Conservation (phyloP, 2,113 vertebrate species). For the Poecile atricapillus region DNA sequence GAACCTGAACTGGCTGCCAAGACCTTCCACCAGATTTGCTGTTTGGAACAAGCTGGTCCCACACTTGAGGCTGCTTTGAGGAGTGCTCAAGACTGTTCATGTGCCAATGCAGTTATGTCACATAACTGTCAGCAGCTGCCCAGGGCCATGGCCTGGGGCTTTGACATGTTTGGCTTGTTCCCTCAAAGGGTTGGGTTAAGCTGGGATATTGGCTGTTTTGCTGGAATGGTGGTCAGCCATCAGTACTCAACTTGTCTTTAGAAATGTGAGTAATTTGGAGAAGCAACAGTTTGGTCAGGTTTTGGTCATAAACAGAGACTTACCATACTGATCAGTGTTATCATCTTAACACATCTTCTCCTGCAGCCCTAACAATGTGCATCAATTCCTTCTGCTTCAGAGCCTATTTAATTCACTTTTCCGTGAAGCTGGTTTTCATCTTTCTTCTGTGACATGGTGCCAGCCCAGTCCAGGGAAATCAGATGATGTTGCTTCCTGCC, state of each 20-base stretch:
- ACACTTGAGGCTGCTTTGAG: neutral
- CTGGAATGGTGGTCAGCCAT: neutral
- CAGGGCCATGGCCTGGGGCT: neutral
- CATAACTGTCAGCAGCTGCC: neutral
- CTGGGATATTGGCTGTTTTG: neutral
- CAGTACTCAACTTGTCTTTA: neutral
- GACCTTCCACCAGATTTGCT: neutral
- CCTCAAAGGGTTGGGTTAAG: neutral
- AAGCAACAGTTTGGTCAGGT: slow-evolving; percentile 21
- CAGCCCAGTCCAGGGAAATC: neutral
- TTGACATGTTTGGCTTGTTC: neutral
- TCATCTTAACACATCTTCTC: slow-evolving; percentile 33
- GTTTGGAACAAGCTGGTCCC: slow-evolving; percentile 19
- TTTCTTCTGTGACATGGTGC: slow-evolving; percentile 34
- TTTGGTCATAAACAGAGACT: slow-evolving; percentile 27
- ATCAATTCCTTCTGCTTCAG: slow-evolving; percentile 21
- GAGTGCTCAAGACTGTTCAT: neutral
- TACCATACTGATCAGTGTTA: slow-evolving; percentile 54
- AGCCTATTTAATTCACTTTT: slow-evolving; percentile 34
- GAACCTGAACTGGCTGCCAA: slow-evolving; percentile 26
- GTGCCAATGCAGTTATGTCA: neutral
- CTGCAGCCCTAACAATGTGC: slow-evolving; percentile 43
- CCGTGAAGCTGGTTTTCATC: slow-evolving; percentile 33
- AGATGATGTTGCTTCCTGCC: slow-evolving; percentile 37
- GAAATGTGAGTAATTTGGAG: slow-evolving; percentile 31